Evolutionary conservation across 1,140 invertebrate species (phyloP), one percentile per base, ranked within the genome.

Genomic region (Macrosteles quadrilineatus): DNA sequence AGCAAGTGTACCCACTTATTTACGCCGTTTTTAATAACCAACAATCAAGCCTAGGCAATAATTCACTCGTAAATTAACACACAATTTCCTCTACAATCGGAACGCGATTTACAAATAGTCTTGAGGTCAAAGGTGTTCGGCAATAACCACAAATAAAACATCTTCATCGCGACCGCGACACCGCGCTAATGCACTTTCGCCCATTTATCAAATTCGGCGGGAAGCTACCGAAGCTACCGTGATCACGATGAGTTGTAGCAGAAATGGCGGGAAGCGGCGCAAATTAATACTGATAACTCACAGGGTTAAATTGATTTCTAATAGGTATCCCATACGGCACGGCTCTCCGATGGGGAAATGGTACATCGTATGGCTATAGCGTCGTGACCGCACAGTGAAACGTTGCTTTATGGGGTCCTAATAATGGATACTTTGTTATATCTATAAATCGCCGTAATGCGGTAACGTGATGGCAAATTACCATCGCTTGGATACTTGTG

Each of bases 281-380:
- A 25, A 59, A 59, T 59, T 59, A 29, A 59, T 59, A 21, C 55
- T 6, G 21, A 27, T 59, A 59, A 29, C n/a, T 59, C 55, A 59
- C 55, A 23, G n/a, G n/a, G n/a, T n/a, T 4, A 59, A 59, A 59
- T 59, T 59, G 55, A 59, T 59, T 11, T n/a, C n/a, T n/a, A 59
- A 29, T 21, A 59, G 12, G 23, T 25, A 30, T n/a, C 4, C 55
- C 23, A 30, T 27, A 59, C 27, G 55, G 55, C 47, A 50, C 47
- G 6, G 47, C n/a, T 19, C 4, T 50, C 6, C 6, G 4, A 21
- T 19, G 14, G 47, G 14, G 47, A 21, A 21, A 19, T 50, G 47
- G 32, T 36, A 14, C 32, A 36, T 36, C 32, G 14, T 14, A 36
- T 4, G 4, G 14, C 4, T 36, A 36, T 14, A 36, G 32, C 32